Evolutionary conservation across 2,797 vertebrate species (phyloP).

Genomic region (Acrossocheilus fasciatus): DNA sequence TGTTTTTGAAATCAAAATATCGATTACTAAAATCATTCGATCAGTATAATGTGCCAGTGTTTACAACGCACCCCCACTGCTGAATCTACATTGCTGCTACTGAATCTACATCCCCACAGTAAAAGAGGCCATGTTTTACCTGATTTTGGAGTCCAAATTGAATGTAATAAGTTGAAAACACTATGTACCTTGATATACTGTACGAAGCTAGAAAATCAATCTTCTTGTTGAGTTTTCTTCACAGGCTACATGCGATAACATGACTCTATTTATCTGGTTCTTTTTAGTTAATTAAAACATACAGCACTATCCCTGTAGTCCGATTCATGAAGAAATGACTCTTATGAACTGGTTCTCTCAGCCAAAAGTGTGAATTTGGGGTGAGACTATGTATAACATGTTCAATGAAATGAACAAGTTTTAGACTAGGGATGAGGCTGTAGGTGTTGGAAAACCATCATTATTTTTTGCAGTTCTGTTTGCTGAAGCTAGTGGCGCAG

Average conservation of each 20-base stretch:
- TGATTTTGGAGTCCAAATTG: no score
- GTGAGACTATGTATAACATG: background rate
- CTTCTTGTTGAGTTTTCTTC: background rate
- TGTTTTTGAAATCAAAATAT: background rate
- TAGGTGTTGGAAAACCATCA: background rate
- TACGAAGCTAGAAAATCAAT: background rate
- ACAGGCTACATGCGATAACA: fast-evolving
- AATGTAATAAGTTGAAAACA: background rate
- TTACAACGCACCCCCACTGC: background rate
- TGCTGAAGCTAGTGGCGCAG: background rate
- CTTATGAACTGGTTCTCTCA: background rate
- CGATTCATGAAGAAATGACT: background rate
- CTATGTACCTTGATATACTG: background rate
- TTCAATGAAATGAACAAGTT: background rate
- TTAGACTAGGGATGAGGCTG: background rate
- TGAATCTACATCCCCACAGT: background rate
- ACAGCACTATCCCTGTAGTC: background rate
- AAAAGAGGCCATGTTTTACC: background rate
- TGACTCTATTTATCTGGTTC: background rate
- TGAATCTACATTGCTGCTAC: background rate
- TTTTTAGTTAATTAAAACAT: background rate
- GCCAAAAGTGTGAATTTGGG: background rate
- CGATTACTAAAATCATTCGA: background rate
- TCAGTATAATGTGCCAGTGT: background rate
- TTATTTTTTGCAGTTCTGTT: background rate